phyloP scores from a whole-genome alignment of 2,113 vertebrate genomes.

The Sander lucioperca region DNA sequence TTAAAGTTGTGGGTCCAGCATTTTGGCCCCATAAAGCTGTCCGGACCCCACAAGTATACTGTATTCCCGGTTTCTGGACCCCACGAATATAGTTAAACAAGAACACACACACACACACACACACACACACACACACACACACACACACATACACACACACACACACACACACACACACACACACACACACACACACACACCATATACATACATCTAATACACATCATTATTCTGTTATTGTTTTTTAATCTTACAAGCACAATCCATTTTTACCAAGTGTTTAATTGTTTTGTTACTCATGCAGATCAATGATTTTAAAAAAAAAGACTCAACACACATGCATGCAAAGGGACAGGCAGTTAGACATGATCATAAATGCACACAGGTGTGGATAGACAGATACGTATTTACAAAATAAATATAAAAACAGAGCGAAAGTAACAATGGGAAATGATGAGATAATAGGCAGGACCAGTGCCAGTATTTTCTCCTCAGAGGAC shows the following conservation, averaged over 20 bases:
- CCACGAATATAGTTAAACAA: too few relatives aligned
- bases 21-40: too few relatives aligned
- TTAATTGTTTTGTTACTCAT: not conserved
- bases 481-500: slow-evolving; percentile 30
- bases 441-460: slow-evolving; percentile 15
- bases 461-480: not conserved
- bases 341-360: not conserved
- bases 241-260: not conserved
- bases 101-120: too few relatives aligned
- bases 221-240: too few relatives aligned
- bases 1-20: too few relatives aligned
- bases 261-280: not conserved
- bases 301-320: not conserved
- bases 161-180: too few relatives aligned
- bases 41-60: too few relatives aligned
- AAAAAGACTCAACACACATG: not conserved
- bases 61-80: too few relatives aligned
- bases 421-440: not conserved
- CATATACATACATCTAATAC: too few relatives aligned
- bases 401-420: not conserved
- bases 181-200: too few relatives aligned
- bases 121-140: too few relatives aligned
- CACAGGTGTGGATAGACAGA: not conserved
- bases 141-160: too few relatives aligned
- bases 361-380: not conserved